Percentiles rank a stretch among this genome's conserved stretches.
phyloP scores from a whole-genome alignment of 1,140 invertebrate species.

The Proales similis region DNA sequence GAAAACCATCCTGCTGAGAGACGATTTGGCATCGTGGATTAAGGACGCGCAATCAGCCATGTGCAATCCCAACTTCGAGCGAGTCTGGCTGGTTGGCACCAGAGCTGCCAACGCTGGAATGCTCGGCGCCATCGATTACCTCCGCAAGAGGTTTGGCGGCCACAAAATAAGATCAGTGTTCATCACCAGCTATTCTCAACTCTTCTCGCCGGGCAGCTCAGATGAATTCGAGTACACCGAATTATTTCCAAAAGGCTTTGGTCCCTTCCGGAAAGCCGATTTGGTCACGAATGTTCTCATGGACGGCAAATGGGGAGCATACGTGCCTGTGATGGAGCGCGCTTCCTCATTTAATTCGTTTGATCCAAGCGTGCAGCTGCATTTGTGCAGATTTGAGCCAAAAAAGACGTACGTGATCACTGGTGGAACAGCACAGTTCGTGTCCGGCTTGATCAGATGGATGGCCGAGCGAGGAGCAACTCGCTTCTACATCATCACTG shows the following conservation, averaged over 20 bases:
- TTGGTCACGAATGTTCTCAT: constrained; percentile 73
- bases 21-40: neutral
- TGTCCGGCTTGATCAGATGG: no score
- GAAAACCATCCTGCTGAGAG: no score
- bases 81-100: neutral
- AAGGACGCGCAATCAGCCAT: neutral
- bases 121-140: neutral
- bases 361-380: no score
- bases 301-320: constrained; percentile 72
- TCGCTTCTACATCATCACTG: no score
- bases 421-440: no score
- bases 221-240: no score
- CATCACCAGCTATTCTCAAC: neutral
- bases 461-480: no score
- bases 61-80: constrained; percentile 1
- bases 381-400: no score
- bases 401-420: no score
- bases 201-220: neutral
- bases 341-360: constrained; percentile 39
- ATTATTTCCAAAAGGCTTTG: no score
- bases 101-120: neutral
- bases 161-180: constrained; percentile 12
- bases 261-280: no score
- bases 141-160: constrained; percentile 3
- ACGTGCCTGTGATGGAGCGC: constrained; percentile 64